A percentile compares a stretch with the other conserved stretches of the same genome.
Evolutionary conservation across 2,797 vertebrate genomes (phyloP).

Genomic region (Serranus cabrilla): DNA sequence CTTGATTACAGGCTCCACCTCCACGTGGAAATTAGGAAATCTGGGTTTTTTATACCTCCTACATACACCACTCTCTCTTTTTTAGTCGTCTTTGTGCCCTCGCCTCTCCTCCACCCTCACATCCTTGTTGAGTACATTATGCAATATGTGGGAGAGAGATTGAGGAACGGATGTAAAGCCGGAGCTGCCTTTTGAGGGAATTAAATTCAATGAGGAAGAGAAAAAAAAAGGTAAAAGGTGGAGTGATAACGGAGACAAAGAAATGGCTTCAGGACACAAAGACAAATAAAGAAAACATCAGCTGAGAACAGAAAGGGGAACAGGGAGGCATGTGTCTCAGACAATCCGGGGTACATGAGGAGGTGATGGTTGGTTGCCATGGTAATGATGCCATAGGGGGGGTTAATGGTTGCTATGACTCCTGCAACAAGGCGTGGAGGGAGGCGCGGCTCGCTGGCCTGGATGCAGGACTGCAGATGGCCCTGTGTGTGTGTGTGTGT

Average conservation of each 20-base stretch:
- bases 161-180: conserved; percentile 21
- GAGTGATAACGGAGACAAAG: conserved; percentile 15
- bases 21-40: conserved; percentile 28
- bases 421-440: conserved; percentile 63
- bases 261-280: conserved; percentile 28
- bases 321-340: conserved; percentile 47
- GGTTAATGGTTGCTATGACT: conserved; percentile 77
- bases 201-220: conserved; percentile 19
- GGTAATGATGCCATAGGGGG: conserved; percentile 72
- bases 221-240: not conserved
- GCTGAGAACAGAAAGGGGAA: conserved; percentile 22
- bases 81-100: conserved; percentile 9
- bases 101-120: conserved; percentile 25
- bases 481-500: conserved; percentile 39
- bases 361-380: conserved; percentile 72
- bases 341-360: conserved; percentile 57
- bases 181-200: conserved; percentile 36
- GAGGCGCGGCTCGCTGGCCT: conserved; percentile 71
- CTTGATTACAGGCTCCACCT: conserved; percentile 8
- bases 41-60: conserved; percentile 9
- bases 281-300: conserved; percentile 33
- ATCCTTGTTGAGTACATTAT: conserved; percentile 28
- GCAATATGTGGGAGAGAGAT: conserved; percentile 34
- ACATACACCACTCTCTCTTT: conserved; percentile 3
- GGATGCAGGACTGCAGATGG: conserved; percentile 80